Evolutionary conservation across 2,888 invertebrate species (phyloP), one percentile per base, ranked within the genome.

Genomic region (Brachyptera risi): DNA sequence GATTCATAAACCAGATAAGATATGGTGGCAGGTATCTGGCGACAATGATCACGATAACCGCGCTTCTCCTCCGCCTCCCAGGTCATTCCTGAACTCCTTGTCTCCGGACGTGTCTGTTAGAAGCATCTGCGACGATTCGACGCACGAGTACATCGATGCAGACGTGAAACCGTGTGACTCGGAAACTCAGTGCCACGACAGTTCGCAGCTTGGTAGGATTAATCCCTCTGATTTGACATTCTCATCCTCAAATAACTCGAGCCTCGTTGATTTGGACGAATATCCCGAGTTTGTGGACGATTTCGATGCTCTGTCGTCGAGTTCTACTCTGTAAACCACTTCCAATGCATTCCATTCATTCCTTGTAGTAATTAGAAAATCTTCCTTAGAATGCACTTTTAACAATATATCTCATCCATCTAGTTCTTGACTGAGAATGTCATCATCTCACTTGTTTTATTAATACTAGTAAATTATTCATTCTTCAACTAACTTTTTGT

Each of bases 241-340:
- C 26, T 76, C 75, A 1, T 54, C 54, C 2, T 54, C 54, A 17
- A 75, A 74, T 49, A 74, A 75, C 60, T 75, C 75, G 1, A 74
- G 74, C n/a, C 59, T 74, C 1, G 74, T 15, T 2, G 54, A 75
- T 49, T 74, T 74, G 1, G 74, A 74, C 1, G 75, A 75, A 49
- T 75, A 75, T 65, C 75, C 76, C 0, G 76, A 77, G 62, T 76
- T 76, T 59, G 73, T 71, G 13, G 74, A 72, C 59, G 76, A 76
- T 61, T 68, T 73, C 59, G 65, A 73, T 1, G 72, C 73, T 1
- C 74, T 75, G n/a, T n/a, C n/a, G n/a, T n/a, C n/a, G n/a, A n/a
- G n/a, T n/a, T n/a, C n/a, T n/a, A n/a, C n/a, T n/a, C n/a, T n/a
- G n/a, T n/a, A n/a, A n/a, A n/a, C n/a, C n/a, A n/a, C n/a, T n/a